Percentiles rank a stretch among this genome's conserved stretches.
Evolutionary conservation across 2,797 vertebrate genomes (phyloP).

Genomic region (Sibirionetta formosa): DNA sequence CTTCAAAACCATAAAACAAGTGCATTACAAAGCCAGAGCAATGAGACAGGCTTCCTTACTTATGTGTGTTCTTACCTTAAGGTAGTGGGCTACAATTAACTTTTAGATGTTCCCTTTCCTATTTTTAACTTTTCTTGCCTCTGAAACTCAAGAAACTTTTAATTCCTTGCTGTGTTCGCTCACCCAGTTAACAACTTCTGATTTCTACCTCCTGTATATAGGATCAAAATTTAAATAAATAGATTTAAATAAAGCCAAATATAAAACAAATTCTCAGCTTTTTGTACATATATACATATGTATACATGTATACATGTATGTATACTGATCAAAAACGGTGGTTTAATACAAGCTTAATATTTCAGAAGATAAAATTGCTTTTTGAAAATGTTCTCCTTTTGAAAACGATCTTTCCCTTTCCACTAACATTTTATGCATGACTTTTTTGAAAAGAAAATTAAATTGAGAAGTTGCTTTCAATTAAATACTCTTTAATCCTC

Average conservation of each 20-base stretch:
- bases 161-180: background rate
- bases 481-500: background rate
- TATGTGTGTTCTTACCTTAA: background rate
- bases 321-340: rapidly evolving
- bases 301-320: rapidly evolving
- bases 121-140: background rate
- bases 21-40: background rate
- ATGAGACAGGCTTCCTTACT: background rate
- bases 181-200: rapidly evolving
- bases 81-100: background rate
- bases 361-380: background rate
- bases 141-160: background rate
- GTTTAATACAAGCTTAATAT: background rate
- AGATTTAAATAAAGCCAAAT: background rate
- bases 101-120: background rate
- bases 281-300: background rate
- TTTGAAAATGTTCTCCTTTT: background rate
- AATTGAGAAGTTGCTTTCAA: background rate
- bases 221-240: background rate
- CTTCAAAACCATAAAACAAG: background rate
- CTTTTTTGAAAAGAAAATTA: background rate
- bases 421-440: background rate
- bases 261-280: background rate
- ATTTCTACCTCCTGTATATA: background rate
- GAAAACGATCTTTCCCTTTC: background rate